Evolutionary conservation across 2,797 vertebrate species (phyloP).

Genomic region (Parambassis ranga): DNA sequence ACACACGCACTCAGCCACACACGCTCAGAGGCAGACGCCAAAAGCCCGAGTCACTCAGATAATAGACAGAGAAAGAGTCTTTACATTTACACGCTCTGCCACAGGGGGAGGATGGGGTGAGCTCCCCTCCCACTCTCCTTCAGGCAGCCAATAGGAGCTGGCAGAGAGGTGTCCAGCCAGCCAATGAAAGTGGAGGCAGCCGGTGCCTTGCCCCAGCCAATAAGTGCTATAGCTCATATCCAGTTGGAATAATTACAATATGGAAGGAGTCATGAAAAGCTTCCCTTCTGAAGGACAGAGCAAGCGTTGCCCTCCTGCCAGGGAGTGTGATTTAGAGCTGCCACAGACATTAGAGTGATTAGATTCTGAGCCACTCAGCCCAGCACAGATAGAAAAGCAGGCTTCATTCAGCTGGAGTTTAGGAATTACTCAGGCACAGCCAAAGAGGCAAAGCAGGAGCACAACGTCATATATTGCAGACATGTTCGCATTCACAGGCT

Average conservation of each 20-base stretch:
- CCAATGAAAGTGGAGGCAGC: constrained; percentile 70
- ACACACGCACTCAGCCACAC: constrained; percentile 46
- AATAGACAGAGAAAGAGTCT: constrained; percentile 77
- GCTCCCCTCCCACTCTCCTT: constrained; percentile 74
- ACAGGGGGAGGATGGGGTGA: constrained; percentile 71
- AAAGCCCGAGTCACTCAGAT: constrained; percentile 81
- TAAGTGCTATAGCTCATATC: constrained; percentile 80
- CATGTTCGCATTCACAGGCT: constrained; percentile 11
- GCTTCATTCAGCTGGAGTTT: constrained; percentile 26
- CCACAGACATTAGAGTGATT: constrained; percentile 78
- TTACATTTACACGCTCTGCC: constrained; percentile 78
- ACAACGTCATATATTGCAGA: too few relatives aligned
- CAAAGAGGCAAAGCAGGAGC: background rate
- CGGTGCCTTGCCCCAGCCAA: constrained; percentile 73
- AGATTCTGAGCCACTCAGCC: constrained; percentile 74
- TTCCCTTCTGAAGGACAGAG: constrained; percentile 73
- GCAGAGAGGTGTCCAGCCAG: constrained; percentile 46
- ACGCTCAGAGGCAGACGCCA: constrained; percentile 74
- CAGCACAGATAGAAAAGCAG: constrained; percentile 26
- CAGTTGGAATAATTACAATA: constrained; percentile 78
- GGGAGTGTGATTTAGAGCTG: constrained; percentile 74
- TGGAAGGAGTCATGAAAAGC: constrained; percentile 67
- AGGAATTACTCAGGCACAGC: constrained; percentile 6
- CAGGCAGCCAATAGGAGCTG: constrained; percentile 72
- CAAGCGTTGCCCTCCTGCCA: constrained; percentile 58